Percentiles rank a stretch among this genome's conserved stretches.
Conservation (phyloP, 2,113 vertebrate species). For the Upupa epops region DNA sequence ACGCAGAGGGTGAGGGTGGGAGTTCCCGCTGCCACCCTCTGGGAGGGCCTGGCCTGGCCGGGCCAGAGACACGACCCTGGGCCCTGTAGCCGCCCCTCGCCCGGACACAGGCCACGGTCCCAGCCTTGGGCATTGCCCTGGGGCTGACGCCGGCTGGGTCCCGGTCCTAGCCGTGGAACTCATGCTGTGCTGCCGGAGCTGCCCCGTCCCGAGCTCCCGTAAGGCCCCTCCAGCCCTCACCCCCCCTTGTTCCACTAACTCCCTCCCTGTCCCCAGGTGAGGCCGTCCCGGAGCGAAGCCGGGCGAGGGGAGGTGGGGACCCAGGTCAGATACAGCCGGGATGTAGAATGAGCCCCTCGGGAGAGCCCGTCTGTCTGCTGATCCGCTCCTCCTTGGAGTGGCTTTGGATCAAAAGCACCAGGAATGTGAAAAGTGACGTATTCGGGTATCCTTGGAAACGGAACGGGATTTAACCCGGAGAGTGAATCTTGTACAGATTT, state of each 20-base stretch:
- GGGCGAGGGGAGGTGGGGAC: not conserved
- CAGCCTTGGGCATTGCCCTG: not conserved
- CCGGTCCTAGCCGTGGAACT: not conserved
- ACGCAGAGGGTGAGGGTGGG: not conserved
- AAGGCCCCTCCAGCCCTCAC: too few species aligned
- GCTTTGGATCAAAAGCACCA: not conserved
- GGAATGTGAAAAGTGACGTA: not conserved
- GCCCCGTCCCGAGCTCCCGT: not conserved
- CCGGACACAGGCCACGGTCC: not conserved
- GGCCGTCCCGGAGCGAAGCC: not conserved
- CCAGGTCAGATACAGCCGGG: rapidly evolving
- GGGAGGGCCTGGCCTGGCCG: not conserved
- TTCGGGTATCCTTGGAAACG: conserved; percentile 24
- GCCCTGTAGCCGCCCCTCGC: too few species aligned
- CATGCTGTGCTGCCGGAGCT: not conserved
- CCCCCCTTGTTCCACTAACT: too few species aligned
- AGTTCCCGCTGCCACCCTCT: too few species aligned
- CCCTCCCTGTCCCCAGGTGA: too few species aligned
- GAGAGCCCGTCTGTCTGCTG: rapidly evolving
- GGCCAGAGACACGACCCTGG: too few species aligned
- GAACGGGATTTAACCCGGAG: not conserved
- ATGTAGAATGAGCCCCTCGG: rapidly evolving
- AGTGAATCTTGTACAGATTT: not conserved
- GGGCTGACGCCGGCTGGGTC: not conserved
- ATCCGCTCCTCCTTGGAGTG: not conserved